phyloP scores from a whole-genome alignment of 2,113 vertebrate species.

The Chinchilla lanigera region DNA sequence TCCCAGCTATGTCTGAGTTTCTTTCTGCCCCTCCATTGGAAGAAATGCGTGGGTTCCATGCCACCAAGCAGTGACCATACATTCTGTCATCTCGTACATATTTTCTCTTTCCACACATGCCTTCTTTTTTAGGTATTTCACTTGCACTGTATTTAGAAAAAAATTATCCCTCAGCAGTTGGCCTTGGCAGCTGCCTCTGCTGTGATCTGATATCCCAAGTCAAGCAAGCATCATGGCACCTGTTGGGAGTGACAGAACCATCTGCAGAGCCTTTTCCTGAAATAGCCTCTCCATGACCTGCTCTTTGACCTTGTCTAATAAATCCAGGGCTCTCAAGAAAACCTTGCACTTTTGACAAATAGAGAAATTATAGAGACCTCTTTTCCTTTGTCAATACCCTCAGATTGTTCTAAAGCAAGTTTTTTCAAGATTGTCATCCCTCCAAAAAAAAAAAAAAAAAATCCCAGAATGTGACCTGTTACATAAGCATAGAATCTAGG shows the following conservation, averaged over 20 bases:
- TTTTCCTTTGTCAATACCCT: not conserved
- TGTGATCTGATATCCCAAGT: constrained; percentile 62
- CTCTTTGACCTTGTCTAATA: constrained; percentile 40
- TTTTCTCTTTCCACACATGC: not conserved
- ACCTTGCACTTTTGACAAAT: constrained; percentile 14
- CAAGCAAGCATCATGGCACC: constrained; percentile 3
- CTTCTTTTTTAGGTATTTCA: constrained; percentile 7
- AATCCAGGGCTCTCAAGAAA: constrained; percentile 21
- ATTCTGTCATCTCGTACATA: not conserved
- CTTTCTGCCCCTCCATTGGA: not conserved
- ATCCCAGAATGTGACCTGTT: constrained; percentile 7
- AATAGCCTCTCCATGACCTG: constrained; percentile 39
- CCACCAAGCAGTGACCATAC: not conserved
- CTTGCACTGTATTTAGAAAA: not conserved
- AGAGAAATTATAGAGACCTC: not conserved
- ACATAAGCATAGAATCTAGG: not conserved
- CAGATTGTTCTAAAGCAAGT: constrained; percentile 17
- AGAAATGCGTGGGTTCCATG: not conserved
- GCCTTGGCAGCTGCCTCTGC: not conserved
- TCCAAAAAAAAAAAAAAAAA: not conserved
- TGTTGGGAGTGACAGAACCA: constrained; percentile 48
- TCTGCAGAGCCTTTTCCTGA: constrained; percentile 46
- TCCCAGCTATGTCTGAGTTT: not conserved
- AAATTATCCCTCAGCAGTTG: not conserved
- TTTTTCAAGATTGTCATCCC: constrained; percentile 19